Evolutionary conservation across 35 echinoderm and acorn worm genomes (phyloP).

Genomic region (Hemicentrotus pulcherrimus): DNA sequence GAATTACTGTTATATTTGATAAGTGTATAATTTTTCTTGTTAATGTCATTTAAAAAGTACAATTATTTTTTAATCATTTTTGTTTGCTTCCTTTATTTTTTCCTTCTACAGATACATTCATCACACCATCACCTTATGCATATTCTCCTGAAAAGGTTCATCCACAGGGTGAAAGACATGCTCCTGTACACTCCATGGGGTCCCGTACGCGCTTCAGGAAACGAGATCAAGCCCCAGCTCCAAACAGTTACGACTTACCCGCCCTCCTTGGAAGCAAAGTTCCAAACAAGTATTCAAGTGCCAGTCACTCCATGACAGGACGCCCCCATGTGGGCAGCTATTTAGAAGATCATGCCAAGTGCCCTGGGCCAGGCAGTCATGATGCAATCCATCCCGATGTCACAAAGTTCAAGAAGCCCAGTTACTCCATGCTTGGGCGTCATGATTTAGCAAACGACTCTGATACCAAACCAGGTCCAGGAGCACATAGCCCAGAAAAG

Average conservation of each 20-base stretch:
- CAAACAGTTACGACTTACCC: slow-evolving; percentile 88
- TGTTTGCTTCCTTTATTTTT: not conserved
- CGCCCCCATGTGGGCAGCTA: slow-evolving; percentile 92
- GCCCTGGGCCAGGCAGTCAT: slow-evolving; percentile 90
- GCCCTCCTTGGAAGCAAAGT: slow-evolving; percentile 72
- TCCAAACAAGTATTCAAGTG: slow-evolving; percentile 77
- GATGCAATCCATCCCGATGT: slow-evolving; percentile 74
- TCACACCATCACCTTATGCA: slow-evolving; percentile 92
- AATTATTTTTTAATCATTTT: not conserved
- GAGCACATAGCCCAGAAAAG: slow-evolving; percentile 91
- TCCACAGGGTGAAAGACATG: slow-evolving; percentile 95
- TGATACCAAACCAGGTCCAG: slow-evolving; percentile 82
- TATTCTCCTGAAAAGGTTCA: slow-evolving; percentile 95
- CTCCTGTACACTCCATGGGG: slow-evolving; percentile 83
- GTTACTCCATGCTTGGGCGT: slow-evolving; percentile 93
- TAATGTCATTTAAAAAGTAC: not conserved
- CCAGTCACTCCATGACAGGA: slow-evolving; percentile 91
- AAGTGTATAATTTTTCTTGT: not conserved
- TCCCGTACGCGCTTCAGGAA: slow-evolving; percentile 91
- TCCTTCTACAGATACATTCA: slow-evolving; percentile 81
- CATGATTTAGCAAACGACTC: slow-evolving; percentile 73
- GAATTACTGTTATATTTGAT: not conserved
- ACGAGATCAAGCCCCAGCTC: slow-evolving; percentile 85
- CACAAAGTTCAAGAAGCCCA: slow-evolving; percentile 76
- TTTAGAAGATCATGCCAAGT: slow-evolving; percentile 89